phyloP scores from a whole-genome alignment of 1,140 invertebrate genomes.

The Drosophila yakuba region DNA sequence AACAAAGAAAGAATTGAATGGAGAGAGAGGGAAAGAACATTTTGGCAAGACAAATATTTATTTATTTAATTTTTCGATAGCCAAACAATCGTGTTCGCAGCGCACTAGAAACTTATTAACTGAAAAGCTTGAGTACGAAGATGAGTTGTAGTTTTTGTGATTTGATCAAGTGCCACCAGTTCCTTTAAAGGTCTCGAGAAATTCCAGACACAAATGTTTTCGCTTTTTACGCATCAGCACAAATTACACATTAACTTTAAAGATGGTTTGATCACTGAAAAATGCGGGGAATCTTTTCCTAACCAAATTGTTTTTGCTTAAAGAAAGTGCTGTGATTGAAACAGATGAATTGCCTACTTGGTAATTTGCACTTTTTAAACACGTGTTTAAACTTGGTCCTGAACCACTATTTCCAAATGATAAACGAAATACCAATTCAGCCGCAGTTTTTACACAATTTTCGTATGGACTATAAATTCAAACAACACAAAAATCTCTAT shows the following conservation, averaged over 20 bases:
- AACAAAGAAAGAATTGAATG: constrained; percentile 27
- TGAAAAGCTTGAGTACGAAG: constrained; percentile 23
- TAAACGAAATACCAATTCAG: too few relatives aligned
- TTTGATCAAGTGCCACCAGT: constrained; percentile 39
- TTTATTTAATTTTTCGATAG: constrained; percentile 49
- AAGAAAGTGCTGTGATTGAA: neutral
- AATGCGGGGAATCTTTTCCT: neutral
- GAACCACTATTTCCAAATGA: too few relatives aligned
- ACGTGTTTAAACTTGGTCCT: too few relatives aligned
- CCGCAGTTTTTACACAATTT: too few relatives aligned
- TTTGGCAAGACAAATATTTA: constrained; percentile 48
- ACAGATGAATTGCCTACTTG: neutral
- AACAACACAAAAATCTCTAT: too few relatives aligned
- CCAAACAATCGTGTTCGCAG: constrained; percentile 36
- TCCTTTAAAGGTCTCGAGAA: constrained; percentile 33
- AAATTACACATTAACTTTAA: constrained; percentile 39
- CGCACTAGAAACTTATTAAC: constrained; percentile 44
- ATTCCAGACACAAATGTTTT: constrained; percentile 32
- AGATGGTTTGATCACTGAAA: constrained; percentile 30
- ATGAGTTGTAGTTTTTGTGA: constrained; percentile 43
- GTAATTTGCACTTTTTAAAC: too few relatives aligned
- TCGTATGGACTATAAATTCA: neutral
- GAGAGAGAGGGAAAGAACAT: constrained; percentile 20
- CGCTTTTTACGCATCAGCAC: constrained; percentile 41
- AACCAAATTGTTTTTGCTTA: too few relatives aligned